Evolutionary conservation across 2,888 invertebrate genomes (phyloP), one percentile per base, ranked within the genome.

Genomic region (Aspidiotus rigidus): DNA sequence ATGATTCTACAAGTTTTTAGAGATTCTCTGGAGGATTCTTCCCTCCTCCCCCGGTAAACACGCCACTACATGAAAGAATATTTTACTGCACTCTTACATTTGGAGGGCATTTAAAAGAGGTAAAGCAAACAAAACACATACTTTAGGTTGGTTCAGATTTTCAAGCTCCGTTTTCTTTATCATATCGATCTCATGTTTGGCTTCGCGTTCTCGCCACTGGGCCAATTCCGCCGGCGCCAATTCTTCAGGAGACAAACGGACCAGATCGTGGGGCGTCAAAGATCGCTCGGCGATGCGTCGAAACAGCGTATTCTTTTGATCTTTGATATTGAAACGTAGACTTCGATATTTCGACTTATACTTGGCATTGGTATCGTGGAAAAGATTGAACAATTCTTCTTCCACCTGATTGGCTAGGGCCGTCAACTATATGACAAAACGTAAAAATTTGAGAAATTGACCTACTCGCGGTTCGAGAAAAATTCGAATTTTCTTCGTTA

Each of bases 201-300:
- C 86, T 79, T 95, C 95, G 74, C 90, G 86, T 77, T 95, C 91
- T 66, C 96, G 83, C 96, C 96, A 97, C 76, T 91, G 86, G 0
- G 95, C 92, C 74, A 97, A 79, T 78, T 96, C 96, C 77, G 93
- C 90, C 75, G 93, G 93, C 0, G 96, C 96, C 78, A 97, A 81
- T 77, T 95, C 93, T 74, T 95, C 94, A 0, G 93, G 87, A 6
- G 92, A 88, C 79, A 97, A 83, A 63, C 89, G 83, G 2, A 93
- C 95, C 75, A 97, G 80, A 75, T 91, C 89, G 75, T 87, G 85
- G 0, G 96, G 91, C 59, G 87, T 86, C 69, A 92, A 82, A 8
- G 85, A 83, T 74, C 86, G 86, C 72, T 88, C 86, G 74, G 90
- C 88, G 72, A 93, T 90, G 78, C 92, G 88, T 71, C 87, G 81